Base-by-base conservation (phyloP, 1,140 invertebrate genomes). In the Fopius arisanus region DNA sequence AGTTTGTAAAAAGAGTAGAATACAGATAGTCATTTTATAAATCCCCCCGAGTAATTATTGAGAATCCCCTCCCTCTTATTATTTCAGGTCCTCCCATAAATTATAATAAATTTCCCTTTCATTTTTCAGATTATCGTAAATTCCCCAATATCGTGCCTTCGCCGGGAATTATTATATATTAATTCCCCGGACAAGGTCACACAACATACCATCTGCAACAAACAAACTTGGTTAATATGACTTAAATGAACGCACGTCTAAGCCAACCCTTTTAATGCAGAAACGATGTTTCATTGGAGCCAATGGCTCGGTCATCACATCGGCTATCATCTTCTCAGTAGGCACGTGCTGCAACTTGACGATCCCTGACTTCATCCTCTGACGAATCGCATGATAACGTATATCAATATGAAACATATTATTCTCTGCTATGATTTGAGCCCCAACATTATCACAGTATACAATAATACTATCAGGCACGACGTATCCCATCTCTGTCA, bases 331-430 rank as follows among this genome's bases (percentile, higher is more conserved):
- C 21, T 16, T 19, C 10, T 78, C 73, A 14, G 73, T 70, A 10
- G 19, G 23, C 26, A 76, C 1, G 59, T 77, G 75, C 1, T 62
- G 1, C 10, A 80, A 41, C 14, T 40, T 4, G 6, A 78, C 72
- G 7, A 65, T 3, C 0, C 48, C 41, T 5, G 67, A 21, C 19
- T 74, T 70, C 2, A 67, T 40, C 26, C 59, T 65, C 19, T 74
- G 33, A 26, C 59, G 21, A 16, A 69, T 68, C 29, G 83, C 85
- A 73, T 86, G 82, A 68, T 82, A 78, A 4, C 75, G 67, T 0
- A 88, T 75, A 54, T 87, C 85, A 28, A 88, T 88, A 70, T 86
- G 82, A 65, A 76, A 80, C 9, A 85, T 79, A 2, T 78, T 77
- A 65, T 87, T 85, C 19, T 81, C 73, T 5, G 76, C 78, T n/a